A percentile compares a stretch with the other conserved stretches of the same genome.
Evolutionary conservation across 2,797 vertebrate genomes (phyloP).

Genomic region (Mico argentatus): DNA sequence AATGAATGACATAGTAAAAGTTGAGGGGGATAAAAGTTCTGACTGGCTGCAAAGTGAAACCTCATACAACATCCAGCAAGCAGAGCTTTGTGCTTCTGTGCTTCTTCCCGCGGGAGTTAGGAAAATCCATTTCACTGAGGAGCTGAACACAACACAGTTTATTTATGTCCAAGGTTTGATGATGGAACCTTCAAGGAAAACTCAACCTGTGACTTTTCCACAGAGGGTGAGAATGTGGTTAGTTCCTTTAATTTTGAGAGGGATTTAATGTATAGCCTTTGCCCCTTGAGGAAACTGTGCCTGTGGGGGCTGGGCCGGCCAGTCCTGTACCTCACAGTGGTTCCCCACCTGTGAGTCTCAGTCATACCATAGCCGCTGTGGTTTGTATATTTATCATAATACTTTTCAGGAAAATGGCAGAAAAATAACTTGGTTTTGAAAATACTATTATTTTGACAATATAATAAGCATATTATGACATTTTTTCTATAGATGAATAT

Average conservation of each 20-base stretch:
- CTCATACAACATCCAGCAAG: neutral
- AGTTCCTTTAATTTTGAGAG: neutral
- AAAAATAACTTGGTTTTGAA: neutral
- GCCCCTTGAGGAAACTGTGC: neutral
- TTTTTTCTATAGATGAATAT: neutral
- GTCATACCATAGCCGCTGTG: accelerated
- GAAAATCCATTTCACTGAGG: neutral
- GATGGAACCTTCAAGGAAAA: neutral
- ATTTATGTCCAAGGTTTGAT: neutral
- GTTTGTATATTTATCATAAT: neutral
- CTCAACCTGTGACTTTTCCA: neutral
- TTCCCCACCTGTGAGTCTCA: too few relatives aligned
- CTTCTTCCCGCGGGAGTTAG: neutral
- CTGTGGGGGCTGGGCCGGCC: too few relatives aligned
- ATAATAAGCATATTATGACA: neutral
- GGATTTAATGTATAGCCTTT: neutral
- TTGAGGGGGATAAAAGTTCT: neutral
- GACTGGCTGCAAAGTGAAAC: neutral
- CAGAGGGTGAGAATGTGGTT: neutral
- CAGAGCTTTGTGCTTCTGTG: neutral
- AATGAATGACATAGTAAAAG: neutral
- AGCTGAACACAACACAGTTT: neutral
- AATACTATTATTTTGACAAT: neutral
- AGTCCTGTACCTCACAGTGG: accelerated
- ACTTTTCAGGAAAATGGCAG: neutral